Evolutionary conservation across 2,888 invertebrate species (phyloP).

Genomic region (Thera obeliscata): DNA sequence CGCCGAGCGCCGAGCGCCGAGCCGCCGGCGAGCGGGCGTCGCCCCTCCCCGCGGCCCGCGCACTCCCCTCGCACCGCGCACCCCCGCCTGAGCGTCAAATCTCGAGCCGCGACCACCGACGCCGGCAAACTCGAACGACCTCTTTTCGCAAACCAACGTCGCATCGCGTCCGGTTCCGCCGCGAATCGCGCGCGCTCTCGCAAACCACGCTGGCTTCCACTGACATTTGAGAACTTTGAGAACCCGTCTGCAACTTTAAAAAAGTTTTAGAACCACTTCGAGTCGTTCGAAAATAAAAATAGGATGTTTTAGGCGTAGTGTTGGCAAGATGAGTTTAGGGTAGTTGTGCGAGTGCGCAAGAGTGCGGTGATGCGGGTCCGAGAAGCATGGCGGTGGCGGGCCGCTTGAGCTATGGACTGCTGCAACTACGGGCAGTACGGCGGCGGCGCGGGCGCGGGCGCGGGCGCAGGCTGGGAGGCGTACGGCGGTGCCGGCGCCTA

Average conservation of each 20-base stretch:
- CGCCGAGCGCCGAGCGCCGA: slow-evolving; percentile 82
- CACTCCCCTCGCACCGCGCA: too few species aligned
- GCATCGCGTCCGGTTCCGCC: slow-evolving; percentile 76
- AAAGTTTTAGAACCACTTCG: slow-evolving; percentile 25
- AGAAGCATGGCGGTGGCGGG: slow-evolving; percentile 62
- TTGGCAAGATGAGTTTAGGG: slow-evolving; percentile 25
- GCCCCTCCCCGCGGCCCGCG: slow-evolving; percentile 59
- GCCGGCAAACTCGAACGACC: slow-evolving; percentile 83
- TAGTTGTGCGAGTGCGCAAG: slow-evolving; percentile 49
- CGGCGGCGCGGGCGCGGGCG: slow-evolving; percentile 57
- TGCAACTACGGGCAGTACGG: slow-evolving; percentile 82
- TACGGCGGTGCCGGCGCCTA: slow-evolving; percentile 58
- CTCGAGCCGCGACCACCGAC: slow-evolving; percentile 59
- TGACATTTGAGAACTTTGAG: slow-evolving; percentile 34
- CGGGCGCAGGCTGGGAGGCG: slow-evolving; percentile 55
- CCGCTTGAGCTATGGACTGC: slow-evolving; percentile 79
- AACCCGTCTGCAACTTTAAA: slow-evolving; percentile 12
- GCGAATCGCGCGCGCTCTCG: slow-evolving; percentile 75
- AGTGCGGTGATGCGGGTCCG: slow-evolving; percentile 51
- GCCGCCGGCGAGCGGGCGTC: slow-evolving; percentile 77
- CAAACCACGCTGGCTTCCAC: slow-evolving; percentile 46
- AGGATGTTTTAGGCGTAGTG: slow-evolving; percentile 12
- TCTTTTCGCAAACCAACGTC: slow-evolving; percentile 82
- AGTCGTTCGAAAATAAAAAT: neutral
- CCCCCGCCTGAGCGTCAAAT: slow-evolving; percentile 56